phyloP scores from a whole-genome alignment of 2,797 vertebrate genomes.

The Sebastes minor region DNA sequence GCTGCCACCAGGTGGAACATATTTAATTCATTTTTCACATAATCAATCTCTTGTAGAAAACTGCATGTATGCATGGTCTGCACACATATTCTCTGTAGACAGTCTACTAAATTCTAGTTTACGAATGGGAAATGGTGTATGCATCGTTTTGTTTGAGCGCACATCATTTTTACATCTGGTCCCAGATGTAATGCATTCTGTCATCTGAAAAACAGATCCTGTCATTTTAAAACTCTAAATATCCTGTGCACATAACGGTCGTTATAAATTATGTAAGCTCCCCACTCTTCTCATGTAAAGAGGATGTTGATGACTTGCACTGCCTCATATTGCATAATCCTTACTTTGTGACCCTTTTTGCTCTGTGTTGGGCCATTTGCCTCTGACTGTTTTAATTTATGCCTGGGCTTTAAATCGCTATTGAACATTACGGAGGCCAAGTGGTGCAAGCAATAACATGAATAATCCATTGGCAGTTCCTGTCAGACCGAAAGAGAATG shows the following conservation, averaged over 20 bases:
- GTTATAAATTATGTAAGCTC: not conserved
- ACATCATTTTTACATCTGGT: not conserved
- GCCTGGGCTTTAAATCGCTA: conserved; percentile 56
- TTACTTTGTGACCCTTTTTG: conserved; percentile 50
- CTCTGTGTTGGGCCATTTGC: conserved; percentile 49
- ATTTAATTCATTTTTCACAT: not conserved
- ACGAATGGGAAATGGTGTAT: not conserved
- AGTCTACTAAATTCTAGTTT: not conserved
- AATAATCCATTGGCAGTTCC: conserved; percentile 77
- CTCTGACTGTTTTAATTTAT: conserved; percentile 66
- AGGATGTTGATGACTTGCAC: conserved; percentile 24
- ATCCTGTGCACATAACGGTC: not conserved
- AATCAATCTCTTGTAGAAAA: not conserved
- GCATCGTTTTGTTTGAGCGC: not conserved
- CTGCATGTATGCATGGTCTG: not conserved
- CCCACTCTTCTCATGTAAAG: not conserved
- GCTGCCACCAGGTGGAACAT: not conserved
- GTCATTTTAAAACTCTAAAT: conserved; percentile 1
- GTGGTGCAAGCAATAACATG: conserved; percentile 70
- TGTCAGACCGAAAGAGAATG: conserved; percentile 56
- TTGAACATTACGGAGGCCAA: conserved; percentile 60
- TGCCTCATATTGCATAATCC: conserved; percentile 28
- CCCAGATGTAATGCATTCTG: not conserved
- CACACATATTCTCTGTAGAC: not conserved
- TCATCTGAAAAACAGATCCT: not conserved